Evolutionary conservation across 2,797 vertebrate species (phyloP), one percentile per base, ranked within the genome.

Genomic region (Caiman crocodilus): DNA sequence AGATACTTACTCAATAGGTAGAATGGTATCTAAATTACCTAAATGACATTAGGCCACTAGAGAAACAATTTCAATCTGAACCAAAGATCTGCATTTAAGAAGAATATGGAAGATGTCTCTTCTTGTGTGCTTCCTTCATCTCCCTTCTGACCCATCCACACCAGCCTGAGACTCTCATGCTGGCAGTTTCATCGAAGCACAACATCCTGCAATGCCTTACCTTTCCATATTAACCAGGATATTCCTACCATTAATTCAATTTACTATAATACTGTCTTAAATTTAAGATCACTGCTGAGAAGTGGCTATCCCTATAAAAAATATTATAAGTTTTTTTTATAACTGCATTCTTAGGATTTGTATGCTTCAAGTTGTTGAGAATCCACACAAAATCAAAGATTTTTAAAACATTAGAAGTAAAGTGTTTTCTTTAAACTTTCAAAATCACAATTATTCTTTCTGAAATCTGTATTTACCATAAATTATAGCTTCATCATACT

Each of bases 391-490:
- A 86, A 67, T 26, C 3, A n/a, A 63, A 15, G 18, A 61, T 61
- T 61, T 13, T 58, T 55, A 91, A 84, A 0, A 84, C 80, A 88
- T 32, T 7, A 64, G 14, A 82, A 30, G 1, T 2, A 42, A 4
- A 55, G 15, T 86, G 59, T 74, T 57, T 42, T 64, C 18, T 78
- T 94, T 93, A 75, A 69, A 57, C 5, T 78, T 15, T 55, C 60
- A 58, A 76, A 89, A 28, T 93, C 56, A 77, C 17, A n/a, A 25
- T 93, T 90, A 73, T 28, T 82, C 25, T 79, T 79, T 30, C 14
- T 77, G 20, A 86, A 88, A 85, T 28, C 56, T 17, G 35, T 6
- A 55, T 77, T 84, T 73, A 81, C 56, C 14, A 35, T 73, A 26
- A 26, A 55, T 88, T 16, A 55, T 13, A 14, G 23, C 0, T 69